Evolutionary conservation across 2,888 invertebrate genomes (phyloP), one percentile per base, ranked within the genome.

Genomic region (Adineta ricciae): DNA sequence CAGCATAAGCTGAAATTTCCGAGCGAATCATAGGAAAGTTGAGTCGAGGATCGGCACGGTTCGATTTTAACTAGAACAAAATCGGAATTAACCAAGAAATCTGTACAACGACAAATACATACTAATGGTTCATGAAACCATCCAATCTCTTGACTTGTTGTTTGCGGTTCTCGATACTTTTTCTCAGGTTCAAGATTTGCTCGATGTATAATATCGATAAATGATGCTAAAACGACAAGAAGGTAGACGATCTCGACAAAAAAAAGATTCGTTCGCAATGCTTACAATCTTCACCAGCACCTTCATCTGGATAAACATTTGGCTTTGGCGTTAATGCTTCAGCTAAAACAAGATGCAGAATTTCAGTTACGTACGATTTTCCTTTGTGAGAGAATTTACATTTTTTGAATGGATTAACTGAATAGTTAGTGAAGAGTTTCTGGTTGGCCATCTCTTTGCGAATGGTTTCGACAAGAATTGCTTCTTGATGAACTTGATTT

Each of bases 61-160:
- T 90, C 21, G 86, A 87, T 50, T 89, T 89, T 86, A 90, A 87
- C 90, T 90, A 38, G 24, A 78, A 9, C 27, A 50, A 1, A 87
- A n/a, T n/a, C n/a, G n/a, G n/a, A n/a, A n/a, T n/a, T n/a, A n/a
- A n/a, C n/a, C n/a, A n/a, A n/a, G n/a, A n/a, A n/a, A n/a, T n/a
- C n/a, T n/a, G n/a, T n/a, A n/a, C n/a, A n/a, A n/a, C n/a, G n/a
- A 83, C 83, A 83, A 64, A 72, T 36, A 87, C 89, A 87, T 87
- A 90, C 90, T 88, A 90, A 86, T n/a, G 90, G 90, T 87, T 87
- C 88, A 56, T 89, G 89, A 3, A 90, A 90, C 90, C 90, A 90
- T 52, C 90, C 90, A 83, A 88, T 87, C 87, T 90, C 90, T 86
- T 90, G 90, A 19, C 90, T 88, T 86, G 89, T 89, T 87, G 90